Evolutionary conservation across 2,888 invertebrate genomes (phyloP).

Genomic region (Hypomecis punctinalis): DNA sequence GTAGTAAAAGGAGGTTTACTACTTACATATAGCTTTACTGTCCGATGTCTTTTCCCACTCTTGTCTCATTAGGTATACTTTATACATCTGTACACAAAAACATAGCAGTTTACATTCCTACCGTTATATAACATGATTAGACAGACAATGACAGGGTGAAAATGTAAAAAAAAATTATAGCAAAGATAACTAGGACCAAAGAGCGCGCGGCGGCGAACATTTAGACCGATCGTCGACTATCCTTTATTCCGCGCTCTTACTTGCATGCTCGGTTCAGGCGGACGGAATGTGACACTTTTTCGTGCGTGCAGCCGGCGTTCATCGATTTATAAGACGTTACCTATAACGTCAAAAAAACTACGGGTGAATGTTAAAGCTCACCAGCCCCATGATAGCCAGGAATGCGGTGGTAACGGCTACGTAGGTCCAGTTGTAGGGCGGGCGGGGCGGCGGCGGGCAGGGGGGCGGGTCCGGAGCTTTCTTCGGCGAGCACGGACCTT

Average conservation of each 20-base stretch:
- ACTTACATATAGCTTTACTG: conserved; percentile 64
- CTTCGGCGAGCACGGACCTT: conserved; percentile 62
- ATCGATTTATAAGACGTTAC: too few species aligned
- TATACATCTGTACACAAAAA: conserved; percentile 59
- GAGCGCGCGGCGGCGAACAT: too few species aligned
- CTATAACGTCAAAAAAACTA: too few species aligned
- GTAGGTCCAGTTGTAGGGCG: conserved; percentile 72
- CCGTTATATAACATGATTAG: too few species aligned
- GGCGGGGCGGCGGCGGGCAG: conserved; percentile 66
- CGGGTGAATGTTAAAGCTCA: conserved; percentile 49
- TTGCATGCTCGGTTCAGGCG: too few species aligned
- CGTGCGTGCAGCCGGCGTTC: too few species aligned
- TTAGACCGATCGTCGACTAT: too few species aligned
- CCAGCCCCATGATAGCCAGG: conserved; percentile 65
- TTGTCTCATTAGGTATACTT: conserved; percentile 60
- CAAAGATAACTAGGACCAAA: too few species aligned
- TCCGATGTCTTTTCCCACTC: conserved; percentile 45
- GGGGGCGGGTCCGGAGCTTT: conserved; percentile 61
- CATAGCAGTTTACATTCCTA: neutral
- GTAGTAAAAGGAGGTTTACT: neutral
- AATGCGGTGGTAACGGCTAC: conserved; percentile 57
- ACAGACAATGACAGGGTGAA: too few species aligned
- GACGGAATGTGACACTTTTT: too few species aligned
- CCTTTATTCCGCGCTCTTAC: too few species aligned
- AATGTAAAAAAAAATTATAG: too few species aligned